Conservation (phyloP, 2,888 invertebrate species). For the Schizaphis graminum region DNA sequence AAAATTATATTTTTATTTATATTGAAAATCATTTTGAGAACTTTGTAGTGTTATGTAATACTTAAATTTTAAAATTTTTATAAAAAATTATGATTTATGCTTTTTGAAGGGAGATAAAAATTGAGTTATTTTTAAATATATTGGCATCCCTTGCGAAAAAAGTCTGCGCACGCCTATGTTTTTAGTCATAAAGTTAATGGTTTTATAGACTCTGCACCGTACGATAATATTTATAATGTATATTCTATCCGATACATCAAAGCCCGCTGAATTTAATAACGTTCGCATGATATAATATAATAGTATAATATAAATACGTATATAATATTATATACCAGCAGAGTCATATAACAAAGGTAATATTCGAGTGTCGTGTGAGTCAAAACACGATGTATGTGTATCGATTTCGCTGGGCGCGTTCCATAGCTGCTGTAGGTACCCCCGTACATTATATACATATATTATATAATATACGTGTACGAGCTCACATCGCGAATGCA, state of each 20-base stretch:
- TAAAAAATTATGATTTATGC: no score
- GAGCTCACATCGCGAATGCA: neutral
- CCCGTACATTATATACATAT: no score
- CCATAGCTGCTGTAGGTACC: neutral
- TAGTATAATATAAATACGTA: neutral
- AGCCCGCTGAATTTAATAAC: neutral
- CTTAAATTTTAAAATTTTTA: no score
- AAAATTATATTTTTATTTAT: no score
- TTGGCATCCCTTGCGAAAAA: no score
- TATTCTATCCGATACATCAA: neutral
- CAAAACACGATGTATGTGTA: neutral
- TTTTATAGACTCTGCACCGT: neutral
- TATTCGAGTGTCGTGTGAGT: conserved; percentile 2
- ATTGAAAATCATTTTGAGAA: no score
- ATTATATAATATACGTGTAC: no score
- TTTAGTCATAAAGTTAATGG: neutral
- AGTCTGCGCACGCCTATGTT: no score
- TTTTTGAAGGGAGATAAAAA: no score
- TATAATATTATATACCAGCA: neutral
- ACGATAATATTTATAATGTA: neutral
- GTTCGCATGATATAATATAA: neutral
- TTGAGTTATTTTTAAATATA: no score
- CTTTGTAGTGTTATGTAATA: no score
- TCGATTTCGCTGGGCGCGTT: neutral
- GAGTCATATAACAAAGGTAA: neutral